phyloP scores from a whole-genome alignment of 2,888 invertebrate genomes.

The Esperia sulphurella region DNA sequence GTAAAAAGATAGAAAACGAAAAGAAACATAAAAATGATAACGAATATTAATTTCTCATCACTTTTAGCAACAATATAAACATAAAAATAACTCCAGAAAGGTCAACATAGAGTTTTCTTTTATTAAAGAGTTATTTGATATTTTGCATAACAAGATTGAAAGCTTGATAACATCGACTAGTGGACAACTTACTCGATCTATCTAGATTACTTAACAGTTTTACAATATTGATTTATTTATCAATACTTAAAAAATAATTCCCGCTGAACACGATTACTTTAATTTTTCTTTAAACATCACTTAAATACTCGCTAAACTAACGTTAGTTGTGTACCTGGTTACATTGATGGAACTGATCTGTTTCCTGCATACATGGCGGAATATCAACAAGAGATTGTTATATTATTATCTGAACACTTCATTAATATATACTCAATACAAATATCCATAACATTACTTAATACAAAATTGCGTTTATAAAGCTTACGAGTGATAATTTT shows the following conservation, averaged over 20 bases:
- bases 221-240: slow-evolving; percentile 61
- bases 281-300: slow-evolving; percentile 62
- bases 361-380: slow-evolving; percentile 36
- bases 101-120: slow-evolving; percentile 56
- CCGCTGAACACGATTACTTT: slow-evolving; percentile 73
- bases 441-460: slow-evolving; percentile 52
- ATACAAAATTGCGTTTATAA: slow-evolving; percentile 58
- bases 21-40: slow-evolving; percentile 42
- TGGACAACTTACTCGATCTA: slow-evolving; percentile 73
- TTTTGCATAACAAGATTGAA: slow-evolving; percentile 68
- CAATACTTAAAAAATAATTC: slow-evolving; percentile 73
- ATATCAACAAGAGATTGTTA: slow-evolving; percentile 53
- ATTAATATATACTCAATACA: slow-evolving; percentile 60
- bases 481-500: slow-evolving; percentile 47
- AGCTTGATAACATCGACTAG: slow-evolving; percentile 72
- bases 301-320: slow-evolving; percentile 71
- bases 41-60: slow-evolving; percentile 42
- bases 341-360: slow-evolving; percentile 38
- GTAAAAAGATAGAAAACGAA: slow-evolving; percentile 51
- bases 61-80: slow-evolving; percentile 61
- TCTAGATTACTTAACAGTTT: slow-evolving; percentile 74
- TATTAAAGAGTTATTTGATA: slow-evolving; percentile 49
- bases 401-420: slow-evolving; percentile 72
- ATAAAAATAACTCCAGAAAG: slow-evolving; percentile 59
- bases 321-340: slow-evolving; percentile 63